Conservation (phyloP, 2,888 invertebrate genomes). For the Melanargia galathea region DNA sequence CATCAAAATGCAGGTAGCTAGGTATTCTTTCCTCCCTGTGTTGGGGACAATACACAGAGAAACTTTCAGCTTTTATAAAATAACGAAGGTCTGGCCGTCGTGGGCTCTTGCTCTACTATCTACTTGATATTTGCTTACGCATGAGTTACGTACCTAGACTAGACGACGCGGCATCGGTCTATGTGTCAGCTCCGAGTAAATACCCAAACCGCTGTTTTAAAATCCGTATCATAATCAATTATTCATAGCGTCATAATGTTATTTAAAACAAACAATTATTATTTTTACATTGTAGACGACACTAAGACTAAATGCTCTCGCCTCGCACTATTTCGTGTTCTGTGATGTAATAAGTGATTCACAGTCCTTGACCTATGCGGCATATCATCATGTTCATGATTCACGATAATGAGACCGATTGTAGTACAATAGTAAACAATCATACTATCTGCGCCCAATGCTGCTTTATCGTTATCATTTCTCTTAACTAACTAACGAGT, state of each 20-base stretch:
- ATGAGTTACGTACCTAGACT: background rate
- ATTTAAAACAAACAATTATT: background rate
- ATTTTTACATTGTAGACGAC: background rate
- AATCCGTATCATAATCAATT: background rate
- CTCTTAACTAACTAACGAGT: background rate
- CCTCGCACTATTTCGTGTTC: constrained; percentile 9
- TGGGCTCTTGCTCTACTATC: background rate
- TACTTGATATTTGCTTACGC: constrained; percentile 3
- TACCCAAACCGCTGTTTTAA: background rate
- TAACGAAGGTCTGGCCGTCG: too few relatives aligned
- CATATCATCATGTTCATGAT: constrained; percentile 35
- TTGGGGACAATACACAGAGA: too few relatives aligned
- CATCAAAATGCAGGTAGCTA: too few relatives aligned
- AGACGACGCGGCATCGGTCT: background rate
- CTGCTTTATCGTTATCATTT: background rate
- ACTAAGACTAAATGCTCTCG: background rate
- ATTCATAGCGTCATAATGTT: background rate
- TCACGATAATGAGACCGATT: constrained; percentile 32
- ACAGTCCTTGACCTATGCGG: constrained; percentile 47
- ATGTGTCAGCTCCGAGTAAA: background rate
- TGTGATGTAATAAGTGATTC: constrained; percentile 36
- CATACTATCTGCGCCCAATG: constrained; percentile 11
- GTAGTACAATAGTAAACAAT: constrained; percentile 33
- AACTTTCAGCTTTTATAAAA: too few relatives aligned
- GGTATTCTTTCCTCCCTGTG: too few relatives aligned